These are phyloP conservation scores for Luidia sarsii DNA, from an alignment of 53 echinoderm and acorn worm species.

Conservation along the genomic window DNA sequence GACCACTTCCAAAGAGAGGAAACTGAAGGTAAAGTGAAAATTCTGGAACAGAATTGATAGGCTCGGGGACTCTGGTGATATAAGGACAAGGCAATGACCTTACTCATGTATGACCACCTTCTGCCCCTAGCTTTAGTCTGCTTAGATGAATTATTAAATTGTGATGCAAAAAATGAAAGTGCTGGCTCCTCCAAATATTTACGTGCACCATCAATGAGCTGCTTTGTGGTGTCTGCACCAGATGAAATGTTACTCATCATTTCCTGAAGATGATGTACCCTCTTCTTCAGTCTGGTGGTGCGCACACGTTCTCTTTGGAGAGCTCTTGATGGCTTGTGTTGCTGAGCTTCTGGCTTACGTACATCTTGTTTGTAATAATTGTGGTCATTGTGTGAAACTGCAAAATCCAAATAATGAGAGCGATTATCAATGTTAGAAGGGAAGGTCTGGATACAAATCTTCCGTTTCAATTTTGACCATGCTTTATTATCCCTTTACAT, in stretches of 20 bases:
- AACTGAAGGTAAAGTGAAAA: constrained; percentile 59
- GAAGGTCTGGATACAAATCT: too few relatives aligned
- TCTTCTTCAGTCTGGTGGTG: constrained; percentile 9
- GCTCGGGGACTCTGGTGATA: constrained; percentile 59
- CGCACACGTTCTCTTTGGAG: background rate
- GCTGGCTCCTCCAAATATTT: constrained; percentile 32
- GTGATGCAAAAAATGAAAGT: constrained; percentile 60
- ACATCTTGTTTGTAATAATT: too few relatives aligned
- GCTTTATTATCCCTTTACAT: too few relatives aligned
- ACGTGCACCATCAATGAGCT: constrained; percentile 16
- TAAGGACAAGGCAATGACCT: constrained; percentile 52
- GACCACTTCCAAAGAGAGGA: constrained; percentile 48
- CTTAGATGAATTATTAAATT: constrained; percentile 39
- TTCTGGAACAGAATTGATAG: constrained; percentile 24
- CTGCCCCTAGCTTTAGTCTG: constrained; percentile 27
- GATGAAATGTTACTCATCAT: background rate
- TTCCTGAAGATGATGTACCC: background rate
- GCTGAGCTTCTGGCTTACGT: too few relatives aligned
- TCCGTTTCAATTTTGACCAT: too few relatives aligned
- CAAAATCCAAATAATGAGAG: too few relatives aligned
- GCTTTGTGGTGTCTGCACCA: background rate
- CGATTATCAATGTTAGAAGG: too few relatives aligned
- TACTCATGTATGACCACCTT: constrained; percentile 51
- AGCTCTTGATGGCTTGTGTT: too few relatives aligned
- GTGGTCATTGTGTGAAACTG: too few relatives aligned